Evolutionary conservation across 2,888 invertebrate species (phyloP).

Genomic region (Lasioglossum vierecki): DNA sequence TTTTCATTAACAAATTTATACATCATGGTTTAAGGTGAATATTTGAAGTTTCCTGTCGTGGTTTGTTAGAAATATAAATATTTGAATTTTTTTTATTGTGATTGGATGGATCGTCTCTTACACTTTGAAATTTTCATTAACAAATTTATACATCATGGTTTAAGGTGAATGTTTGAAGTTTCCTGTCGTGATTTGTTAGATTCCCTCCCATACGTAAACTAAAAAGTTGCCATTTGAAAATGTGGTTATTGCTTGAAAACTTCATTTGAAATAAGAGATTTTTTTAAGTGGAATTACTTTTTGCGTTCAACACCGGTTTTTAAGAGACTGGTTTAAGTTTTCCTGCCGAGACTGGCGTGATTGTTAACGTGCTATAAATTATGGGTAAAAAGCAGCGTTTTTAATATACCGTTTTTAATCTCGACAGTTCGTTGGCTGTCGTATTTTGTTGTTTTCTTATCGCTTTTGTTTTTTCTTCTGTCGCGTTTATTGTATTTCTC

Average conservation of each 20-base stretch:
- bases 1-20: background rate
- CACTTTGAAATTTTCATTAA: background rate
- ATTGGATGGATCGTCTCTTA: background rate
- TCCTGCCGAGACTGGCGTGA: background rate
- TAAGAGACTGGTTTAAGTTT: background rate
- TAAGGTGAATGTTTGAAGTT: background rate
- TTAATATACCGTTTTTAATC: background rate
- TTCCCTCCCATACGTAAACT: background rate
- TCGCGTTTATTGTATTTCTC: conserved; percentile 66
- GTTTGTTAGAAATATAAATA: background rate
- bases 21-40: background rate
- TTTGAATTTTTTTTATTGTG: background rate
- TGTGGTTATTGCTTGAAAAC: background rate
- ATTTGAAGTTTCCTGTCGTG: background rate
- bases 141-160: background rate
- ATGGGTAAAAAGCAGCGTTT: background rate
- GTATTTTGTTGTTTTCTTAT: conserved; percentile 14
- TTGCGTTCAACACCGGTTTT: background rate
- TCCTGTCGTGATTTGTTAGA: background rate
- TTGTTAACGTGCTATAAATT: background rate
- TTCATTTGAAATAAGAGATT: background rate
- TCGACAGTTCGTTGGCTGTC: background rate
- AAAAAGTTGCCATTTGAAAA: background rate
- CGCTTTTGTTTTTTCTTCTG: conserved; percentile 56
- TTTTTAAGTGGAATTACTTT: background rate